Conservation (phyloP, 2,797 vertebrate genomes). For the Gobio occitaniae region DNA sequence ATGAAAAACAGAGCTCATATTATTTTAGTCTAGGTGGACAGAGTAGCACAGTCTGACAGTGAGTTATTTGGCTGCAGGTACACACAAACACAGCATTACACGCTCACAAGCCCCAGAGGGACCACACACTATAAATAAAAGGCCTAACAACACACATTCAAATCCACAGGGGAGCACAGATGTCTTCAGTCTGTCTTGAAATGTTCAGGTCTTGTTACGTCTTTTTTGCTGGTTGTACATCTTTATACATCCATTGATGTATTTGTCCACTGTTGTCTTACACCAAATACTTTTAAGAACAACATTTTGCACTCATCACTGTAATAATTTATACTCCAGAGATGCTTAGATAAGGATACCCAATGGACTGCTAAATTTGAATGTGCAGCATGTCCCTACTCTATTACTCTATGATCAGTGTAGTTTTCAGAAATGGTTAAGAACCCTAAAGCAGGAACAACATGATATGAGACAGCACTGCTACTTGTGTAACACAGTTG, state of each 20-base stretch:
- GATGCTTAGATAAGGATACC: conserved; percentile 65
- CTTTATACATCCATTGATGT: conserved; percentile 53
- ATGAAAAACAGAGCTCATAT: conserved; percentile 70
- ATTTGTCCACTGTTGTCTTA: conserved; percentile 55
- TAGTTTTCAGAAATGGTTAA: conserved; percentile 58
- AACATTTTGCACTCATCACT: conserved; percentile 56
- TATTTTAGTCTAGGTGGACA: conserved; percentile 72
- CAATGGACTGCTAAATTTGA: conserved; percentile 62
- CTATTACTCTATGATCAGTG: conserved; percentile 51
- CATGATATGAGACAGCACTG: neutral
- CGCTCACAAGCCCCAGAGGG: conserved; percentile 79
- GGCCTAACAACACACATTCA: conserved; percentile 80
- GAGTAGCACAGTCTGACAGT: conserved; percentile 76
- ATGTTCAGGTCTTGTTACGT: conserved; percentile 72
- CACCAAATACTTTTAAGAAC: conserved; percentile 52
- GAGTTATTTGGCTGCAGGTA: conserved; percentile 81
- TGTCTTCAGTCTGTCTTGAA: conserved; percentile 80
- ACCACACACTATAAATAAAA: conserved; percentile 84
- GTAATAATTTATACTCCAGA: conserved; percentile 68
- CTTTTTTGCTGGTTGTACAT: conserved; percentile 61
- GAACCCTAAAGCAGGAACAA: conserved; percentile 1
- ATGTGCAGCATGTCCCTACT: conserved; percentile 46
- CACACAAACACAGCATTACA: conserved; percentile 79
- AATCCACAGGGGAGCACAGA: conserved; percentile 79
- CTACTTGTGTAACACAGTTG: neutral